Conservation (phyloP, 2,113 vertebrate species). For the Strix aluco region DNA sequence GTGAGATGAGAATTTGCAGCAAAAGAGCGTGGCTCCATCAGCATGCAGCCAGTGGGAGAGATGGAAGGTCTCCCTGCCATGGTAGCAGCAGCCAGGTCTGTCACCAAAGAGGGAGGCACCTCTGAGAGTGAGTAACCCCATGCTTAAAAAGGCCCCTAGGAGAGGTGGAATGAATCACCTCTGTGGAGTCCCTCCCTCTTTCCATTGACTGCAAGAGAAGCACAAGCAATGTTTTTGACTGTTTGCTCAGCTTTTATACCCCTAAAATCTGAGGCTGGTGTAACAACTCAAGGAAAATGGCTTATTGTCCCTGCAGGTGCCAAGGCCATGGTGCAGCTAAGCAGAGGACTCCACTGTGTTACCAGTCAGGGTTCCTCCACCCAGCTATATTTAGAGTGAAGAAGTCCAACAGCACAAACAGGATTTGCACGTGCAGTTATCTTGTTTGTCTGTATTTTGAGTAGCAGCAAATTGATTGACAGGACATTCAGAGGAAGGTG, state of each 20-base stretch:
- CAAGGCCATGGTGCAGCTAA: background rate
- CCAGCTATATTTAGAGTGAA: slow-evolving; percentile 4
- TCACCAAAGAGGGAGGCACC: background rate
- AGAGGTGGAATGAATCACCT: background rate
- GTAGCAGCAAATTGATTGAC: background rate
- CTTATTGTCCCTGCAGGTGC: background rate
- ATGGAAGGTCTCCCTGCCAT: background rate
- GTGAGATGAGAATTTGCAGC: background rate
- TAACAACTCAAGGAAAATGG: background rate
- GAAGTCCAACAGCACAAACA: slow-evolving; percentile 26
- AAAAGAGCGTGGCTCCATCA: background rate
- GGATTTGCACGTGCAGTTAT: background rate
- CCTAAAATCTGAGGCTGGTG: background rate
- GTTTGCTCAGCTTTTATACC: background rate
- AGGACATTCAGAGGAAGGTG: slow-evolving; percentile 20
- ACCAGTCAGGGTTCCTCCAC: background rate
- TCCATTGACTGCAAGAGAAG: background rate
- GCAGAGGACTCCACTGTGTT: background rate
- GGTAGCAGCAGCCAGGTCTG: background rate
- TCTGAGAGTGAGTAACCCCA: background rate
- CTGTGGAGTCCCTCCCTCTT: background rate
- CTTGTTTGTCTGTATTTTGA: slow-evolving; percentile 37
- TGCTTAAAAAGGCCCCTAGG: background rate
- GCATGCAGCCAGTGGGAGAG: background rate
- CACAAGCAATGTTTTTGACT: background rate